phyloP scores from a whole-genome alignment of 1,140 invertebrate species.

The Agrilus planipennis region DNA sequence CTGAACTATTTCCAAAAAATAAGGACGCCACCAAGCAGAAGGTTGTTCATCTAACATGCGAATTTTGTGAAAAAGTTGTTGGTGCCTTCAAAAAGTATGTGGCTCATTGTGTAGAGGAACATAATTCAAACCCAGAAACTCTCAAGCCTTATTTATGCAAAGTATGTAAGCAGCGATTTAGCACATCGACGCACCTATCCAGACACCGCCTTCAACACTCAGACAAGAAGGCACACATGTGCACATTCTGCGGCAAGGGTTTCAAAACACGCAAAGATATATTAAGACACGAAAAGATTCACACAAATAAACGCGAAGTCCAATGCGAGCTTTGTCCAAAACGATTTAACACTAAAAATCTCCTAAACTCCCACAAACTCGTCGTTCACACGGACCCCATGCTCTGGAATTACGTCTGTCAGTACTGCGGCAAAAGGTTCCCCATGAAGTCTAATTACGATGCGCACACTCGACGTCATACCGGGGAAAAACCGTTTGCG shows the following conservation, averaged over 20 bases:
- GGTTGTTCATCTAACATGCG: constrained; percentile 19
- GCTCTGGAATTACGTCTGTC: constrained; percentile 23
- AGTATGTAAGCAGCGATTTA: constrained; percentile 20
- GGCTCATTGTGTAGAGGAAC: constrained; percentile 37
- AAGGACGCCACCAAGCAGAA: constrained; percentile 3
- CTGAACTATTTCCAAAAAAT: too few species aligned
- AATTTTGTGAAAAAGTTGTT: constrained; percentile 15
- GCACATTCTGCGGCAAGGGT: constrained; percentile 44
- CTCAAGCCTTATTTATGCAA: constrained; percentile 38
- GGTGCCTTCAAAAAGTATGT: constrained; percentile 17
- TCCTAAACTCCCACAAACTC: constrained; percentile 18
- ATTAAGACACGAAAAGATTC: constrained; percentile 40
- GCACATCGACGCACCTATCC: constrained; percentile 16
- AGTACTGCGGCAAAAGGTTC: constrained; percentile 19
- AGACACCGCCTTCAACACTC: constrained; percentile 22
- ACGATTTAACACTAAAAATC: constrained; percentile 35
- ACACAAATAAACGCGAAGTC: constrained; percentile 56
- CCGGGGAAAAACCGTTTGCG: constrained; percentile 53
- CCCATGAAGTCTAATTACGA: constrained; percentile 20
- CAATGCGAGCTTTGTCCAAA: constrained; percentile 54
- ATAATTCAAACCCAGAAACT: constrained; percentile 35
- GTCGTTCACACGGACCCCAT: constrained; percentile 23
- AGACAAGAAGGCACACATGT: constrained; percentile 27
- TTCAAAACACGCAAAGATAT: constrained; percentile 44
- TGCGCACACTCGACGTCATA: constrained; percentile 62